Base-by-base conservation (phyloP, 2,113 vertebrate species). In the Oriolus oriolus region DNA sequence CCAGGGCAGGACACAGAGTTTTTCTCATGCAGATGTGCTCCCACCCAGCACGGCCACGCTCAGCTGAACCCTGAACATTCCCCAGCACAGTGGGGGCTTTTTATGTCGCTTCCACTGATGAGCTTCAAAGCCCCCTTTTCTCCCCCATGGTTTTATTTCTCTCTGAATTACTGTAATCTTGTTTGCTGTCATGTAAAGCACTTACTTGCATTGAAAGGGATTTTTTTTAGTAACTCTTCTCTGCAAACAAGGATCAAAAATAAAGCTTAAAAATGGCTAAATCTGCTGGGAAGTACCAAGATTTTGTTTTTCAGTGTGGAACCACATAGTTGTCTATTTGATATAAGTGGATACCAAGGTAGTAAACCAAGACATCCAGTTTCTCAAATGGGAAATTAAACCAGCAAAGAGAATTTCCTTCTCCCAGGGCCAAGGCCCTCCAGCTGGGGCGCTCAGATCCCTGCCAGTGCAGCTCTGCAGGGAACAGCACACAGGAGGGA, bases 101-200 rank as follows among this genome's bases (percentile, higher is more conserved):
- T 96, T 95, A 74, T 95, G 91, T 90, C 31, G 4, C 66, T 91
- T 85, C 87, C 94, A 91, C 78, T 77, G 93, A 96, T 93, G 93
- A 96, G 93, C 89, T 96, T 96, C 94, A 95, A 95, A 97, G 93
- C 74, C 41, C 50, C 93, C 59, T 82, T 69, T 87, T 87, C 94
- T 87, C 61, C 84, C 95, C 94, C 60, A 88, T 82, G 85, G 84
- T 79, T 97, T 96, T 69, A 91, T 91, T 94, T 83, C 84, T 89
- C 31, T 87, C 82, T 88, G 91, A 96, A 94, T 96, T 73, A 85
- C 74, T 93, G 77, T 73, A 85, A 93, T 93, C 74, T 84, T 90
- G 87, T 95, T 94, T 93, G 66, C 78, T 59, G 42, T 59, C 90
- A 35, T 76, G 54, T 74, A 82, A 93, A 85, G 77, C 87, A 76